Percentiles rank a stretch among this genome's conserved stretches.
phyloP scores from a whole-genome alignment of 1,140 invertebrate genomes.

The Linepithema humile region DNA sequence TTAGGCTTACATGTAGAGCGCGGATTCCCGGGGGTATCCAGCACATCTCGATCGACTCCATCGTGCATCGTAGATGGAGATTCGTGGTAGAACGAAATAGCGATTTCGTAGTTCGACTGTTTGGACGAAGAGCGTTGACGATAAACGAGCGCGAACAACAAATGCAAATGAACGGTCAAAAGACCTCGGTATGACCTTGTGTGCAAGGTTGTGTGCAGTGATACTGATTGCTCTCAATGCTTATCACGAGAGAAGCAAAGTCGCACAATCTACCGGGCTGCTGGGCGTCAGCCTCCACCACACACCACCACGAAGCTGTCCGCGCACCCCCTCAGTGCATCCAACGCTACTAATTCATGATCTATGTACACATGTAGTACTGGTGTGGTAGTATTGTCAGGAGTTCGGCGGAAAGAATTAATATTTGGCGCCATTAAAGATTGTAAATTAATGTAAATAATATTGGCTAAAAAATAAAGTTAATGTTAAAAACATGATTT shows the following conservation, averaged over 20 bases:
- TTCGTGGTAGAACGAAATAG: not conserved
- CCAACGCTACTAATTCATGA: conserved; percentile 8
- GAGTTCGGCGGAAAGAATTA: not conserved
- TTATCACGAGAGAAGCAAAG: conserved; percentile 70
- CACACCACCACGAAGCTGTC: conserved; percentile 65
- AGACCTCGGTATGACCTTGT: conserved; percentile 27
- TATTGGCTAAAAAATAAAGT: not conserved
- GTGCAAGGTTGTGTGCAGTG: conserved; percentile 64
- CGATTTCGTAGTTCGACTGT: not conserved
- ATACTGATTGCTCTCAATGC: not conserved
- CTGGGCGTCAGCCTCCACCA: conserved; percentile 78
- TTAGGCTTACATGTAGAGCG: not conserved
- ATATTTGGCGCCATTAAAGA: not conserved
- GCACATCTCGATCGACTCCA: conserved; percentile 6
- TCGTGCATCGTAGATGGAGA: conserved; percentile 9
- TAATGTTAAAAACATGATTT: not conserved
- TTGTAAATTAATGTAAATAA: too few species aligned
- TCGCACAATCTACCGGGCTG: conserved; percentile 85
- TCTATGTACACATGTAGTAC: not conserved
- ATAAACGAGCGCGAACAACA: too few species aligned
- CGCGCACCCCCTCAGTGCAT: conserved; percentile 75
- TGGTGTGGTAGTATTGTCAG: not conserved
- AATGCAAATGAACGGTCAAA: not conserved
- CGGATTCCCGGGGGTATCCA: not conserved
- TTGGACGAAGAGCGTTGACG: not conserved